Percentiles rank a stretch among this genome's conserved stretches.
Evolutionary conservation across 2,888 invertebrate species (phyloP).

Genomic region (Apotomis capreana): DNA sequence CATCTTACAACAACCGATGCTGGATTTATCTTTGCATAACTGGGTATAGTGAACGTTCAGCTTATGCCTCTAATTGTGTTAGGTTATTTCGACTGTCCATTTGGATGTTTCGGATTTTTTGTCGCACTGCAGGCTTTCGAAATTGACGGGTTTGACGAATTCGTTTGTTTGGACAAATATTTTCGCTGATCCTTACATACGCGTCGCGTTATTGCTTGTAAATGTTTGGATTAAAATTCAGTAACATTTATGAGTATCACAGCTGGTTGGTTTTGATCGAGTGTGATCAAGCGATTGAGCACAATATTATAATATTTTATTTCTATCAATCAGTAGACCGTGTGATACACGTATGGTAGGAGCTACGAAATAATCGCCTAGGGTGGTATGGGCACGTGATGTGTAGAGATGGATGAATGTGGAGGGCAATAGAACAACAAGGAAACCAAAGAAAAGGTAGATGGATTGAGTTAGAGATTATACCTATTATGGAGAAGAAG

Average conservation of each 20-base stretch:
- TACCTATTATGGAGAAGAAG: too few relatives aligned
- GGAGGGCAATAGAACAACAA: too few relatives aligned
- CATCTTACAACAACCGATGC: neutral
- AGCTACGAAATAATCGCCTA: too few relatives aligned
- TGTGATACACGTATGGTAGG: too few relatives aligned
- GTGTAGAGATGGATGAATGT: too few relatives aligned
- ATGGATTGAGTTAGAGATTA: too few relatives aligned
- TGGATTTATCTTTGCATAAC: conserved; percentile 59
- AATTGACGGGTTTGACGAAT: conserved; percentile 24
- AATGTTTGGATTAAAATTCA: conserved; percentile 4
- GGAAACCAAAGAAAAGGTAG: too few relatives aligned
- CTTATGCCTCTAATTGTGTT: conserved; percentile 67
- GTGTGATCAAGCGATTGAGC: too few relatives aligned
- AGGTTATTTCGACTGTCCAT: conserved; percentile 44
- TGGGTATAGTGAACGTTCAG: conserved; percentile 59
- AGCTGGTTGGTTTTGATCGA: too few relatives aligned
- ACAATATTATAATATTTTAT: neutral
- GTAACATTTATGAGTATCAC: neutral
- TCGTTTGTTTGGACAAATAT: conserved; percentile 22
- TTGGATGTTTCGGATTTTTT: conserved; percentile 38
- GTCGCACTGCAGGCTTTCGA: conserved; percentile 43
- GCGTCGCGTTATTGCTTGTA: neutral
- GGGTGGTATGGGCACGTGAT: too few relatives aligned
- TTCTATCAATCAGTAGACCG: too few relatives aligned
- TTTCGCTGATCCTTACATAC: conserved; percentile 19